Evolutionary conservation across 2,113 vertebrate genomes (phyloP), one percentile per base, ranked within the genome.

Genomic region (Odocoileus hemionus): DNA sequence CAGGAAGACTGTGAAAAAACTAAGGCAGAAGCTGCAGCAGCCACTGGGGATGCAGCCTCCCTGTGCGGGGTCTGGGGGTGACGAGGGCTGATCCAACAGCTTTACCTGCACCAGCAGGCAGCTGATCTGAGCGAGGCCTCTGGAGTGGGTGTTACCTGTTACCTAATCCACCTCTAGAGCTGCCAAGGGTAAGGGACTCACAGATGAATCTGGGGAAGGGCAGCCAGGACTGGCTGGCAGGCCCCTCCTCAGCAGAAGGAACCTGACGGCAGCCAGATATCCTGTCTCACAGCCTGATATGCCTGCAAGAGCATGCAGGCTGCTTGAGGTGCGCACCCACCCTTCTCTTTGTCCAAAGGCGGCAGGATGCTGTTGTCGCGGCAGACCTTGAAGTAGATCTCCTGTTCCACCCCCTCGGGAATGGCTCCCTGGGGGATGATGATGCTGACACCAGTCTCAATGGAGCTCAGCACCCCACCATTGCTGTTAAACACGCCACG

Each of bases 331-430:
- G 61, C 1, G 23, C 15, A 94, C 96, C 98, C 96, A 99, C 99
- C 99, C 99, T 99, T 99, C 98, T 99, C 99, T 98, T 99, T 99
- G 99, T 99, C 99, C 76, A 99, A 99, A 61, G 99, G 99, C 76
- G 99, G 99, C 92, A 99, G 99, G 98, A 99, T 99, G 98, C 99
- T 99, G 99, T 99, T 99, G 99, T 99, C 99, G 96, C 99, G 99
- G 99, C 99, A 99, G 98, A 99, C 99, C 98, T 99, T 99, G 98
- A 99, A 99, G 99, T 99, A 99, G 98, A 99, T 99, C 98, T 99
- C 99, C 98, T 99, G 99, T 96, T 99, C 99, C 92, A 99, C 99
- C 57, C 99, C 99, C 92, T 99, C 99, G 0, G 99, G 99, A 97
- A 99, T 99, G 98, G 99, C 99, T 86, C 99, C 99, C 98, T 99